A percentile compares a stretch with the other conserved stretches of the same genome.
These are phyloP conservation scores for Enteromius fasciolatus DNA, from an alignment of 2,797 vertebrate species.

Conservation along the genomic window DNA sequence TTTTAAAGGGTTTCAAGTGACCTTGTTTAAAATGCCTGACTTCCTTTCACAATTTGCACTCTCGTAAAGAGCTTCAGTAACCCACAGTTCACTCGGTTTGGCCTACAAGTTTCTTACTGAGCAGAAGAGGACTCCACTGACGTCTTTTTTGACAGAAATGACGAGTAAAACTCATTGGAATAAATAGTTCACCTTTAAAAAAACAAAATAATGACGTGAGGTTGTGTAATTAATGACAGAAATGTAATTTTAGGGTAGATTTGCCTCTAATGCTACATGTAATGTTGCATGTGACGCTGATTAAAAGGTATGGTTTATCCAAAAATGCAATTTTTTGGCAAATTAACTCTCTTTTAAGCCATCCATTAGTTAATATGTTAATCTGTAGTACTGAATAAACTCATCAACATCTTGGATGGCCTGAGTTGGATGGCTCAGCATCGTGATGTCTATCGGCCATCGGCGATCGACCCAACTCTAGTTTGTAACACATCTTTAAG, in stretches of 20 bases:
- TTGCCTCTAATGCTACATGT: background rate
- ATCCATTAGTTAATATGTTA: background rate
- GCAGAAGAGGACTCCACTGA: background rate
- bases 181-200: background rate
- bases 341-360: background rate
- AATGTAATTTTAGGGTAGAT: background rate
- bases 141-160: background rate
- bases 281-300: background rate
- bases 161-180: background rate
- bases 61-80: slow-evolving; percentile 15
- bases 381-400: no score
- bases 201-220: background rate
- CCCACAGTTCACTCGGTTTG: background rate
- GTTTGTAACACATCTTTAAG: no score
- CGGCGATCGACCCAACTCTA: no score
- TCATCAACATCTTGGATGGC: background rate
- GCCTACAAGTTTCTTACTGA: background rate
- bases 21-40: slow-evolving; percentile 42
- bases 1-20: slow-evolving; percentile 48
- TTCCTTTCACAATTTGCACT: slow-evolving; percentile 30
- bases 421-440: no score
- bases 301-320: background rate
- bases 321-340: background rate
- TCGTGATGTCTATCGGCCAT: no score
- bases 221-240: background rate